Evolutionary conservation across 2,797 vertebrate species (phyloP).

Genomic region (Cyclopterus lumpus): DNA sequence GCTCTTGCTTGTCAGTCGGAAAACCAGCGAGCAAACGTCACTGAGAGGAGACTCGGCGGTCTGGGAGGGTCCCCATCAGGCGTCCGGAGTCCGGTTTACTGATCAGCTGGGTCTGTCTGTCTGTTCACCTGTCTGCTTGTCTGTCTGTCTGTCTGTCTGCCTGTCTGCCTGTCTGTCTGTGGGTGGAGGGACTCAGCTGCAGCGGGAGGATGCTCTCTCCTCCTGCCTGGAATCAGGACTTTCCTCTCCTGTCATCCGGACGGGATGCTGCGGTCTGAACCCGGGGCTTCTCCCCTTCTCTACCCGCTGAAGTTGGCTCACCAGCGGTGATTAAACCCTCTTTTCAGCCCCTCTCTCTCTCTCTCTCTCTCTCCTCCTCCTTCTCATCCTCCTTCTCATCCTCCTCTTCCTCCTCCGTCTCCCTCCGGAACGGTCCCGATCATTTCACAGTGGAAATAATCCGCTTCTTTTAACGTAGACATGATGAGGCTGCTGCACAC

Average conservation of each 20-base stretch:
- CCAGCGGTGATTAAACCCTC: constrained; percentile 43
- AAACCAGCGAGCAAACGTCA: constrained; percentile 43
- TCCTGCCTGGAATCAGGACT: constrained; percentile 53
- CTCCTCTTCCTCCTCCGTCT: neutral
- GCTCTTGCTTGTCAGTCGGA: constrained; percentile 24
- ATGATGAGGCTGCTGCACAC: constrained; percentile 1
- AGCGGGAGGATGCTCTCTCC: constrained; percentile 55
- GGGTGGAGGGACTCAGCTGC: constrained; percentile 23
- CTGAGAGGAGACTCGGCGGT: constrained; percentile 35
- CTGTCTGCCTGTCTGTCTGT: neutral
- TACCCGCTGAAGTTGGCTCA: constrained; percentile 52
- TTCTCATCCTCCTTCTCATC: neutral
- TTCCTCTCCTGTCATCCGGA: constrained; percentile 48
- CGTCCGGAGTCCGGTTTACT: constrained; percentile 11
- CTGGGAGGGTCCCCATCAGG: constrained; percentile 48
- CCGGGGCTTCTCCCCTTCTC: constrained; percentile 41
- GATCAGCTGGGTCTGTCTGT: constrained; percentile 1
- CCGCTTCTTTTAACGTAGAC: constrained; percentile 9
- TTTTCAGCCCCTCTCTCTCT: neutral
- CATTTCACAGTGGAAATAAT: constrained; percentile 30
- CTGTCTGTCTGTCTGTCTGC: neutral
- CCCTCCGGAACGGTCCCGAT: constrained; percentile 15
- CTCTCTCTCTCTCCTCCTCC: neutral
- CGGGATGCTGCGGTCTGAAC: constrained; percentile 60
- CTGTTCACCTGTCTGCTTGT: neutral